Evolutionary conservation across 2,888 invertebrate species (phyloP), one percentile per base, ranked within the genome.

Genomic region (Aethes cnicana): DNA sequence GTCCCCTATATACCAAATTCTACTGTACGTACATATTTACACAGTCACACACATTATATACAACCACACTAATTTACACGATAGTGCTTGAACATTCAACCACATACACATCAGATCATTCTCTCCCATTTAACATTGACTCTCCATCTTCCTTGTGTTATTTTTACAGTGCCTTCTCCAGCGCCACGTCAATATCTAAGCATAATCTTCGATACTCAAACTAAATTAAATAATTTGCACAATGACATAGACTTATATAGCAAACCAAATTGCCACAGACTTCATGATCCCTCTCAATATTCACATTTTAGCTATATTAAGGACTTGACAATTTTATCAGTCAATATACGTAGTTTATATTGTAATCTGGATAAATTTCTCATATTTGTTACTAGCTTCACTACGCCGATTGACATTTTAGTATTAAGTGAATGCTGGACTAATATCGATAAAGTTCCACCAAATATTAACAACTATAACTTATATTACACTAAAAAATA

Each of bases 381-480:
- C 1, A 23, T 32, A 0, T 53, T 53, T 36, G 6, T 54, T 9
- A 8, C 21, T 3, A 18, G 6, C 1, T 30, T 50, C 14, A 5
- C 46, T 1, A 9, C 14, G 1, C 2, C 7, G 2, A 26, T 54
- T 3, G 53, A 56, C 9, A 11, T 56, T 21, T 21, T 56, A n/a
- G 43, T 53, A 33, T 14, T 55, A 1, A 53, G 52, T 1, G 53
- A 53, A 16, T 53, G 53, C 14, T 56, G 56, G 56, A 50, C 36
- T 6, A 42, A 25, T n/a, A 12, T 33, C n/a, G 20, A 12, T 16
- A 11, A 11, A 23, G 7, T 17, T 2, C 49, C 47, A 2, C 50
- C 53, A 2, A 6, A 7, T 14, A 46, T 56, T 6, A 11, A 36
- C 2, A 37, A 43, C 11, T 56, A 56, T n/a, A 16, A 39, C 9